Conservation (phyloP, 2,113 vertebrate genomes). For the Parus major region DNA sequence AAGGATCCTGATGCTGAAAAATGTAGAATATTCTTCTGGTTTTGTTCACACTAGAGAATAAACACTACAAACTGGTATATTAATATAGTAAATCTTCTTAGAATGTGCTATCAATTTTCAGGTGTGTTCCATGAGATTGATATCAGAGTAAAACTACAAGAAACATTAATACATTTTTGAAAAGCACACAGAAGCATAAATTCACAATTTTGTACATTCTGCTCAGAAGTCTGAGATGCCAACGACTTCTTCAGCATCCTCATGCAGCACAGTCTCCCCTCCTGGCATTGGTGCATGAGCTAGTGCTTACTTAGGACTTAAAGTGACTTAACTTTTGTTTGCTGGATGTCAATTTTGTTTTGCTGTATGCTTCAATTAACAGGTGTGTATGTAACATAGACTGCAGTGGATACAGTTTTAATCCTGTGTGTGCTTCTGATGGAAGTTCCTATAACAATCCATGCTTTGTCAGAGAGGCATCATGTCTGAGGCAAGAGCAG, state of each 20-base stretch:
- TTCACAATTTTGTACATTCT: not conserved
- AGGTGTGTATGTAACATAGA: slow-evolving; percentile 98
- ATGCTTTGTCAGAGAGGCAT: slow-evolving; percentile 92
- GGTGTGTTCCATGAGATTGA: not conserved
- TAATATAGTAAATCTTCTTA: not conserved
- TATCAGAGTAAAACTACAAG: not conserved
- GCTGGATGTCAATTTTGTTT: not conserved
- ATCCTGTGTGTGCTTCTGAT: slow-evolving; percentile 92
- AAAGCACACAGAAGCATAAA: not conserved
- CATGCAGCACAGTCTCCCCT: accelerated
- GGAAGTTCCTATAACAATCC: slow-evolving; percentile 95
- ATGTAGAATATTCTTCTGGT: not conserved
- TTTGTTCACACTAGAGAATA: not conserved
- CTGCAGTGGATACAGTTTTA: slow-evolving; percentile 96
- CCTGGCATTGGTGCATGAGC: not conserved
- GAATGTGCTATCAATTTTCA: not conserved
- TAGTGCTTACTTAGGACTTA: not conserved
- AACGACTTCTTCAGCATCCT: not conserved
- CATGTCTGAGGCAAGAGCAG: slow-evolving; percentile 94
- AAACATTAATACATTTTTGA: not conserved
- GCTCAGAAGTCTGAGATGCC: not conserved
- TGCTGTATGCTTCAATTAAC: slow-evolving; percentile 52
- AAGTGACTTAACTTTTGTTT: not conserved
- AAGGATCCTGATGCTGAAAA: not conserved
- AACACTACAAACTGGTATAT: not conserved